Base-by-base conservation (phyloP, 2,888 invertebrate genomes). In the Balanococcus diminutus region DNA sequence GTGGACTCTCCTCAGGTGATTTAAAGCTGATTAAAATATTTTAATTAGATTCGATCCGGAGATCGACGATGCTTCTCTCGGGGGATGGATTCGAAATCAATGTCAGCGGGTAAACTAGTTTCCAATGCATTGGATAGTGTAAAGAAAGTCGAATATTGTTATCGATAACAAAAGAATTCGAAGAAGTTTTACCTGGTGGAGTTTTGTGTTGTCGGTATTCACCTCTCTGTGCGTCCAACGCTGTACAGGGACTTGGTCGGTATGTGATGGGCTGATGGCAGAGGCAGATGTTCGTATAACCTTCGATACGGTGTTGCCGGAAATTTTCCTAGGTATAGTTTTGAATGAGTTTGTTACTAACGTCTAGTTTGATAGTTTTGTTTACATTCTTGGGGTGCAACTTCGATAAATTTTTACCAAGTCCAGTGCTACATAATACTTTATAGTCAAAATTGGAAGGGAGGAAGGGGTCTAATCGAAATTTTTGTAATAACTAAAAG, bases 151-250 rank as follows among this genome's bases (percentile, higher is more conserved):
- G 67, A 25, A 28, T 67, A 28, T 67, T 25, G 32, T 19, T 79
- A 16, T 19, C 5, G 32, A 79, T 79, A 36, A 79, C 75, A 79
- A 79, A 79, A 79, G 75, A 79, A 79, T 79, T 79, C 75, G 32
- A 79, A 36, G 72, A 72, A 72, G 72, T 72, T 72, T n/a, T 79
- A 79, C 75, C 75, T 79, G 75, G 25, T 16, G 25, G 9, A 25
- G n/a, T n/a, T n/a, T n/a, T n/a, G n/a, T 36, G 11, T 16, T 11
- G 28, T 67, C 28, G 67, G 11, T n/a, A n/a, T n/a, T n/a, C n/a
- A n/a, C n/a, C n/a, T n/a, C n/a, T n/a, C n/a, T n/a, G n/a, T 31
- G 25, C 28, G 14, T 61, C 61, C 25, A 25, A 61, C 61, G 46
- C 3, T 16, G 46, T 51, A n/a, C 51, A n/a, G n/a, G 51, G 16